Conservation (phyloP, 1,140 invertebrate genomes). For the Physella acuta region DNA sequence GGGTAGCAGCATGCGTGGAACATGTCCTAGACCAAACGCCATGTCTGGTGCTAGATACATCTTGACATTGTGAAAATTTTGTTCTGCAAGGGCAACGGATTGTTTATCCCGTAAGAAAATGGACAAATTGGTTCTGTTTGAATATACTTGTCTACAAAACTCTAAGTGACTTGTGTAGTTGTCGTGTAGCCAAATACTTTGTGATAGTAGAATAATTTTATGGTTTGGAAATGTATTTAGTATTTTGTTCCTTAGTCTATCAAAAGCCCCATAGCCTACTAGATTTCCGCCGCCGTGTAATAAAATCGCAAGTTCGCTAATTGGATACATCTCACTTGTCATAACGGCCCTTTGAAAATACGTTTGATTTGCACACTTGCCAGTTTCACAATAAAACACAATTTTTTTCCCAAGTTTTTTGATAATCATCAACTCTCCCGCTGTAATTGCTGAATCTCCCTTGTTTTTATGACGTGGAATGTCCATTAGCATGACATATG, state of each 20-base stretch:
- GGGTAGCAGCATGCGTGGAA: conserved; percentile 21
- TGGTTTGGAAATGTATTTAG: conserved; percentile 23
- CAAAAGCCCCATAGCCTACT: conserved; percentile 25
- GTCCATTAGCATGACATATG: conserved; percentile 32
- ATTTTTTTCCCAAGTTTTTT: conserved; percentile 22
- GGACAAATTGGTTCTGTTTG: conserved; percentile 27
- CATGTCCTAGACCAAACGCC: conserved; percentile 29
- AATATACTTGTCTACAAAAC: conserved; percentile 19
- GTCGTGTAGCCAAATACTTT: conserved; percentile 30
- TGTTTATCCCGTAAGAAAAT: conserved; percentile 34
- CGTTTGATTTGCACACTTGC: neutral
- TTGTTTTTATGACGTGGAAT: conserved; percentile 32
- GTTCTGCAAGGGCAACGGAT: conserved; percentile 27
- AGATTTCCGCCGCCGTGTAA: conserved; percentile 38
- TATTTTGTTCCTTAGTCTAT: conserved; percentile 6
- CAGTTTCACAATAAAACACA: conserved; percentile 26
- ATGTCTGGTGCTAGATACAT: conserved; percentile 31
- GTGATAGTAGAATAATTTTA: conserved; percentile 28
- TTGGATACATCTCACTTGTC: neutral
- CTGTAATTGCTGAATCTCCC: conserved; percentile 34
- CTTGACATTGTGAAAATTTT: conserved; percentile 17
- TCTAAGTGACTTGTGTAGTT: neutral
- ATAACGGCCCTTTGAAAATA: neutral
- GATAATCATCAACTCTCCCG: conserved; percentile 29
- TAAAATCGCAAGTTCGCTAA: conserved; percentile 26